Evolutionary conservation across 1,140 invertebrate species (phyloP), one percentile per base, ranked within the genome.

Genomic region (Aphidius ervi): DNA sequence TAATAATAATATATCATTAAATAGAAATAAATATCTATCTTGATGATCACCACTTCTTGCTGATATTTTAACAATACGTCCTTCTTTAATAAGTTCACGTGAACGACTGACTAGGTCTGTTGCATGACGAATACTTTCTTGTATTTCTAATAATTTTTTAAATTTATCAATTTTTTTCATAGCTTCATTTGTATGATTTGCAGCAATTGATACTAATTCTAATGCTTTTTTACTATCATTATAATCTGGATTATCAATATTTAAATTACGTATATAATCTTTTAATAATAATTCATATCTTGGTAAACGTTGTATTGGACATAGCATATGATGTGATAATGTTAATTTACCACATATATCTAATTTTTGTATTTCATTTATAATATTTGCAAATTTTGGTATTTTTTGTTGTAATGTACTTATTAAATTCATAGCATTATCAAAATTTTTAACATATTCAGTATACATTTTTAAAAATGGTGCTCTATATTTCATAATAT

Each of bases 391-490:
- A 77, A 91, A 90, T 60, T 73, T 73, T 23, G 84, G 80, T 67
- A 88, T 82, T 69, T 85, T 87, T 42, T 81, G 79, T 60, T 83
- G 82, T 23, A 83, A 79, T 5, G 86, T 85, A 63, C 87, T 86
- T 23, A 90, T 81, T 31, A 83, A 74, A 65, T 82, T 77, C 71
- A 82, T 83, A 16, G 87, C 85, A 46, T 79, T 79, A 69, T 87
- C 83, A 75, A 89, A 91, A 70, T 90, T 86, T 65, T 84, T 82
- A 20, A 90, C 88, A 69, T 90, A 91, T 31, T 83, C 80, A 0
- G 88, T 85, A 63, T 90, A 91, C 65, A 90, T 80, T 74, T 90
- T 91, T 0, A 91, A 75, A 73, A 90, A 91, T 3, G 88, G 88
- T 31, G 88, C 89, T 70, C 88, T 89, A 68, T 84, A 86, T 10